These are phyloP conservation scores for Macrocentrus cingulum DNA, from an alignment of 1,140 invertebrate genomes.

Conservation along the genomic window DNA sequence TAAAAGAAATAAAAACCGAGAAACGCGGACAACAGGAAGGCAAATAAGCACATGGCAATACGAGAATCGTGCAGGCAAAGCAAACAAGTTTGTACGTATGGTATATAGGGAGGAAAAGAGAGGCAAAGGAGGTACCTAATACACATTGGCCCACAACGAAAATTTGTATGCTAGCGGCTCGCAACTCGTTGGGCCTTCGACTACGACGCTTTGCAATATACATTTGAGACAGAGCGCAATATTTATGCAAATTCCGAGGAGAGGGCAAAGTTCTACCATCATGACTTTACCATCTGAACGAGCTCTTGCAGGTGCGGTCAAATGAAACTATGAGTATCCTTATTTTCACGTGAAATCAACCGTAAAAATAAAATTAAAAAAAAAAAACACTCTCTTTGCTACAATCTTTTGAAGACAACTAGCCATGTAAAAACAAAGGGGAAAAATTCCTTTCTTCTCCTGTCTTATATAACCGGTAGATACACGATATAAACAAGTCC, in stretches of 20 bases:
- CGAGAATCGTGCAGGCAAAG: constrained; percentile 17
- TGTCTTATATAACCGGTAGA: too few species aligned
- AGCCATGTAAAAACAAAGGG: not conserved
- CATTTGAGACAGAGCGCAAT: constrained; percentile 22
- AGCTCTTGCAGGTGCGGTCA: not conserved
- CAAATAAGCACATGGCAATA: constrained; percentile 3
- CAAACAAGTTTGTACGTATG: constrained; percentile 5
- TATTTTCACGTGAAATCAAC: not conserved
- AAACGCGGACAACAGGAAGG: not conserved
- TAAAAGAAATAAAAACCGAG: not conserved
- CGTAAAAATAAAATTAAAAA: not conserved
- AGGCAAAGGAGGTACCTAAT: not conserved
- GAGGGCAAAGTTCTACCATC: constrained; percentile 19
- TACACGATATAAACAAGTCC: not conserved
- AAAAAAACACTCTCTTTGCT: not conserved
- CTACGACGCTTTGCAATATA: not conserved
- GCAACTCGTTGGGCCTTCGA: constrained; percentile 4
- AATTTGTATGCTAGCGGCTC: constrained; percentile 31
- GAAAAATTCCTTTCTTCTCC: too few species aligned
- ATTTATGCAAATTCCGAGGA: constrained; percentile 31
- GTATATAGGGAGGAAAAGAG: not conserved
- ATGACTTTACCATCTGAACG: constrained; percentile 6
- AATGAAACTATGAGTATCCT: not conserved
- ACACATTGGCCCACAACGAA: constrained; percentile 9
- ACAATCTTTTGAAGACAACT: too few species aligned